These are phyloP conservation scores for Holothuria glaberrima DNA, from an alignment of 35 echinoderm and acorn worm species.

Conservation along the genomic window DNA sequence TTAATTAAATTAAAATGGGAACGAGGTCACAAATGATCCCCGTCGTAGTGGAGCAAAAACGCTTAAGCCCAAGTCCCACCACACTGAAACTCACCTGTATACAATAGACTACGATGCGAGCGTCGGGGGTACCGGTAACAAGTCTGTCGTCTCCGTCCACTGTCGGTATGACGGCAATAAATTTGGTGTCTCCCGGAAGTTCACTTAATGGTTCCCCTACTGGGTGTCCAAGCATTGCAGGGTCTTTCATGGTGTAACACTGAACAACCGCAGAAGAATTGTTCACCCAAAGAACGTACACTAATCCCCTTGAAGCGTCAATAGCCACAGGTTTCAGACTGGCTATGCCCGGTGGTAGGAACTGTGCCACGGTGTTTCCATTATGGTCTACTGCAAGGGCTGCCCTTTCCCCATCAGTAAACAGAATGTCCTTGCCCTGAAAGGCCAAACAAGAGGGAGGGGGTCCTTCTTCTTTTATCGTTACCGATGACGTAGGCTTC, in stretches of 20 bases:
- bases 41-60: no score
- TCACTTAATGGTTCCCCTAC: background rate
- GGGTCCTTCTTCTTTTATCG: background rate
- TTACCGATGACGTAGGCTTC: background rate
- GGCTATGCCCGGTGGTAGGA: background rate
- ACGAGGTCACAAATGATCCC: no score
- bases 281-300: conserved; percentile 18
- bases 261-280: background rate
- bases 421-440: background rate
- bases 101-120: background rate
- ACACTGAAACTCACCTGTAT: background rate
- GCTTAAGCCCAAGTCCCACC: no score
- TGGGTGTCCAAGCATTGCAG: background rate
- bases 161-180: background rate
- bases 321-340: background rate
- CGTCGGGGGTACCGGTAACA: background rate
- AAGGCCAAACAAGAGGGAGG: background rate
- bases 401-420: background rate
- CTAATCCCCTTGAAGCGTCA: background rate
- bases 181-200: background rate
- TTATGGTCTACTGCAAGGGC: background rate
- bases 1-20: no score
- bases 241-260: background rate
- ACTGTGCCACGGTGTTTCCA: conserved; percentile 4
- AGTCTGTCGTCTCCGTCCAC: background rate